Evolutionary conservation across 2,113 vertebrate species (phyloP).

Genomic region (Cichladusa arquata): DNA sequence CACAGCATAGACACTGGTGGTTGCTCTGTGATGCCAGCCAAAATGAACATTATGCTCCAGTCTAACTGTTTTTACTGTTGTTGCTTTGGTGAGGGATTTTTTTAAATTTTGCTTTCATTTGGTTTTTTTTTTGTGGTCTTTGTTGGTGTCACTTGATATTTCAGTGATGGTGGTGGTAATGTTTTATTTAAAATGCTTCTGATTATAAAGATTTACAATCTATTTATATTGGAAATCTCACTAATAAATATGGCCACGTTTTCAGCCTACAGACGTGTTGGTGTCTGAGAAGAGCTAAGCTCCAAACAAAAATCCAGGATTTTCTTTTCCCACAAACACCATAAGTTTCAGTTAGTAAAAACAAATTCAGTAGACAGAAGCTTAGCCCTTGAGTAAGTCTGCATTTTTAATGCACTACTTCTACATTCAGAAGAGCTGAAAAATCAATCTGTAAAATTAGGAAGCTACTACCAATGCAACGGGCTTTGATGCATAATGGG

Average conservation of each 20-base stretch:
- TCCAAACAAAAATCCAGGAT: neutral
- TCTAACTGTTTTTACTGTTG: neutral
- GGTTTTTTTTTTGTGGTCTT: neutral
- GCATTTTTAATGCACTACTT: neutral
- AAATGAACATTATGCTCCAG: neutral
- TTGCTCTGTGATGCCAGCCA: neutral
- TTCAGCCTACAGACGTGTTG: neutral
- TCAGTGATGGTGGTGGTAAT: neutral
- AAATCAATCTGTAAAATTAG: neutral
- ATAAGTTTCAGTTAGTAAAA: neutral
- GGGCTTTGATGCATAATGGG: neutral
- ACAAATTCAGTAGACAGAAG: neutral
- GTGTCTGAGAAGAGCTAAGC: neutral
- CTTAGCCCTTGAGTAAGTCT: neutral
- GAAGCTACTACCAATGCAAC: neutral
- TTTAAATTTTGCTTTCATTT: neutral
- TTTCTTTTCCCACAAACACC: neutral
- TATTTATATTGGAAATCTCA: neutral
- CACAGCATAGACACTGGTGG: neutral
- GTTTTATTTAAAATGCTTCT: neutral
- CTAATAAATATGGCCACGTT: neutral
- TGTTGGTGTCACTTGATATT: neutral
- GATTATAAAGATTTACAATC: neutral
- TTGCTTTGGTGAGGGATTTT: neutral
- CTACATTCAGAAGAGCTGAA: neutral